Conservation (phyloP, 2,113 vertebrate genomes). For the Saguinus midas region DNA sequence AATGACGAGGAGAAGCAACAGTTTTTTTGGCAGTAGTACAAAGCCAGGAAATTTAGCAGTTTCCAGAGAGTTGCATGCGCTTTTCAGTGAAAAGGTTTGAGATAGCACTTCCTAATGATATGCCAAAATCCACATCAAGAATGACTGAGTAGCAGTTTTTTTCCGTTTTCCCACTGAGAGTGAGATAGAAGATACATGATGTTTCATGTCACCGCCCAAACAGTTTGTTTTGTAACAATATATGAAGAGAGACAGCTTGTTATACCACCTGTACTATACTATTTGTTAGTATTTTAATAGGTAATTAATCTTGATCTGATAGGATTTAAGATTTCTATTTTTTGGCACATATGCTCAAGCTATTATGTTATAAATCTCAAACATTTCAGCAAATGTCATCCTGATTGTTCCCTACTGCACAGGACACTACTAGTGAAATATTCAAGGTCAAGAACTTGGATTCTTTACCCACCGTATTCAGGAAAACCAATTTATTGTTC, state of each 20-base stretch:
- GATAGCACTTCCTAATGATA: constrained; percentile 68
- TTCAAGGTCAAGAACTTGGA: constrained; percentile 85
- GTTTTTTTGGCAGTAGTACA: constrained; percentile 70
- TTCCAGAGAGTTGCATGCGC: constrained; percentile 65
- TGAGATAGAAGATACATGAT: constrained; percentile 58
- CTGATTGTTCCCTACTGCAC: constrained; percentile 86
- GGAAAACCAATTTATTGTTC: constrained; percentile 86
- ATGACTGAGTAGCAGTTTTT: constrained; percentile 47
- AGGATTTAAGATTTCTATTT: constrained; percentile 83
- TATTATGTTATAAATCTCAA: constrained; percentile 88
- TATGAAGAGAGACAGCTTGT: constrained; percentile 57
- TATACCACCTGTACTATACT: constrained; percentile 80
- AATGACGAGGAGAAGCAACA: constrained; percentile 35
- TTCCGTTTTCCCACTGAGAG: constrained; percentile 78
- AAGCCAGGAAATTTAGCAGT: constrained; percentile 70
- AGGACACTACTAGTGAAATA: constrained; percentile 84
- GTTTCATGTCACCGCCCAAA: constrained; percentile 44
- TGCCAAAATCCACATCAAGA: constrained; percentile 65
- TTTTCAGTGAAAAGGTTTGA: constrained; percentile 59
- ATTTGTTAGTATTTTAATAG: constrained; percentile 82
- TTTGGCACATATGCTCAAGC: constrained; percentile 84
- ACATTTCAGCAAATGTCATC: constrained; percentile 86
- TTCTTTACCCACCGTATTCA: constrained; percentile 84
- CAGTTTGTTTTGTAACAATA: constrained; percentile 43
- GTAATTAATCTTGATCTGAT: constrained; percentile 89